Evolutionary conservation across 1,140 invertebrate genomes (phyloP).

Genomic region (Pogonomyrmex californicus): DNA sequence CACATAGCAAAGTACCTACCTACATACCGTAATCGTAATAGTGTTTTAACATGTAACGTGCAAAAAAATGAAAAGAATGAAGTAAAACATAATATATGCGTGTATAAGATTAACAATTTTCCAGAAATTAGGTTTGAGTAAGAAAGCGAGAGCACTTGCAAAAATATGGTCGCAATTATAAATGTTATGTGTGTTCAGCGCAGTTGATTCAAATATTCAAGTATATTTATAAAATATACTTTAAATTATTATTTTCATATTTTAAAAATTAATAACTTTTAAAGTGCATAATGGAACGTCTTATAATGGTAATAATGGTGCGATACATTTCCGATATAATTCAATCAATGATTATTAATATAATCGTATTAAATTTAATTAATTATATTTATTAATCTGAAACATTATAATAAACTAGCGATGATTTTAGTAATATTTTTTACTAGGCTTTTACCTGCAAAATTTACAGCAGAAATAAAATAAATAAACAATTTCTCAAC

Average conservation of each 20-base stretch:
- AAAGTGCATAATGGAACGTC: too few species aligned
- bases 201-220: constrained; percentile 37
- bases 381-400: constrained; percentile 22
- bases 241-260: not conserved
- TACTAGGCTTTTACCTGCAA: not conserved
- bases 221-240: not conserved
- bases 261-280: not conserved
- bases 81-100: constrained; percentile 63
- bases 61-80: constrained; percentile 46
- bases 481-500: not conserved
- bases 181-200: not conserved
- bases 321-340: not conserved
- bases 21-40: constrained; percentile 82
- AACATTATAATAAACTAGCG: not conserved
- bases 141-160: constrained; percentile 28
- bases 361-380: constrained; percentile 2
- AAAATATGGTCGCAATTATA: constrained; percentile 39
- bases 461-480: not conserved
- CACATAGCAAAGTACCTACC: constrained; percentile 80
- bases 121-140: constrained; percentile 25
- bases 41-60: constrained; percentile 79
- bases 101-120: constrained; percentile 56
- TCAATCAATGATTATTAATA: not conserved
- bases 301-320: not conserved
- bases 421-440: not conserved